These are phyloP conservation scores for Helicoverpa zea DNA, from an alignment of 1,140 invertebrate species.

Conservation along the genomic window DNA sequence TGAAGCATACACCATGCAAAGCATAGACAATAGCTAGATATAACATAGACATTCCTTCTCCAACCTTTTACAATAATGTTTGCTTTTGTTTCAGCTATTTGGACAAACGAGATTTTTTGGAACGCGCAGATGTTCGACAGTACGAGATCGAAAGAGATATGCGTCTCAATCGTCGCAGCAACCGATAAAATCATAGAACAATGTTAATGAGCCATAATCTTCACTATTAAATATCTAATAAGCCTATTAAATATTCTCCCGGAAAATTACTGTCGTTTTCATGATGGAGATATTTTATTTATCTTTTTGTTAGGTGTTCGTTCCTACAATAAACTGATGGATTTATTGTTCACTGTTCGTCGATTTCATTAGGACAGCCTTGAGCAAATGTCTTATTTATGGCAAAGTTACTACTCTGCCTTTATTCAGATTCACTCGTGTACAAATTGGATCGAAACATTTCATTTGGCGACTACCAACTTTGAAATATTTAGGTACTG, in stretches of 20 bases:
- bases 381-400: neutral
- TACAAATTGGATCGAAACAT: too few species aligned
- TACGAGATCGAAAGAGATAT: constrained; percentile 96
- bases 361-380: neutral
- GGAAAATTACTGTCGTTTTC: too few species aligned
- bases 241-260: neutral
- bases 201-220: constrained; percentile 5
- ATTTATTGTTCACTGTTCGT: constrained; percentile 19
- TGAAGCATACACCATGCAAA: too few species aligned
- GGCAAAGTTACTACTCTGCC: too few species aligned
- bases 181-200: constrained; percentile 73
- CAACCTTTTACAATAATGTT: neutral
- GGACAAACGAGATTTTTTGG: constrained; percentile 95
- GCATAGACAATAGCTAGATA: too few species aligned
- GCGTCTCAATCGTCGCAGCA: constrained; percentile 89
- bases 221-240: constrained; percentile 2
- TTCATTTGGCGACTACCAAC: too few species aligned
- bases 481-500: too few species aligned
- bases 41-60: too few species aligned
- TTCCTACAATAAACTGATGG: neutral
- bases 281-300: neutral
- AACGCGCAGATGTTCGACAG: constrained; percentile 94
- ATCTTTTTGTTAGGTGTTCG: neutral
- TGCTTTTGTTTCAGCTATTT: constrained; percentile 90
- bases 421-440: too few species aligned